Conservation (phyloP, 2,888 invertebrate species). For the Amiota mariae region DNA sequence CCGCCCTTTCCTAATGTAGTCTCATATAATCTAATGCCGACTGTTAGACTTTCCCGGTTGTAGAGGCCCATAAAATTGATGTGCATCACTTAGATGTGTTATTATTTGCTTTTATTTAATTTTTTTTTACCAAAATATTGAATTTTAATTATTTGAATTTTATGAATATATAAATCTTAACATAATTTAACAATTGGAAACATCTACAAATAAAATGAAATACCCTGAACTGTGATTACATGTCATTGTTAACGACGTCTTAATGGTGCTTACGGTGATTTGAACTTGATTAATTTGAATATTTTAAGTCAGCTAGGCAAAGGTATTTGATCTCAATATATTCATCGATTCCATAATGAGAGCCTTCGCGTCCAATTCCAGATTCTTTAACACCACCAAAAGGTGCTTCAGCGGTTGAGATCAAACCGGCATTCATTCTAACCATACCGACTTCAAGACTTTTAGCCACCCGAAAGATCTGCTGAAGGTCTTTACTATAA, state of each 20-base stretch:
- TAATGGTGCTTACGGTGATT: background rate
- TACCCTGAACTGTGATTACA: background rate
- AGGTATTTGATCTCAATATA: constrained; percentile 93
- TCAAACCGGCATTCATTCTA: constrained; percentile 95
- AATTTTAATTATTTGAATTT: too few relatives aligned
- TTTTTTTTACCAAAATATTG: too few relatives aligned
- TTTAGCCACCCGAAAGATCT: constrained; percentile 91
- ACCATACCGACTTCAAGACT: constrained; percentile 94
- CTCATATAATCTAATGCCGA: too few relatives aligned
- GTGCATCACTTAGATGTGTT: too few relatives aligned
- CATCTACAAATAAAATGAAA: too few relatives aligned
- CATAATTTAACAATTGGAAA: too few relatives aligned
- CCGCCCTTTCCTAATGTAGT: too few relatives aligned
- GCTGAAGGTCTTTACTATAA: constrained; percentile 89
- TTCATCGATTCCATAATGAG: constrained; percentile 92
- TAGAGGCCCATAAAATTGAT: too few relatives aligned
- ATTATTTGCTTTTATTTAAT: too few relatives aligned
- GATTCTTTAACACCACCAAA: constrained; percentile 99
- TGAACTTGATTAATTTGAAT: constrained; percentile 47
- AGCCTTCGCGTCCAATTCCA: constrained; percentile 95
- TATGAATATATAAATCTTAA: too few relatives aligned
- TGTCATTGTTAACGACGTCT: background rate
- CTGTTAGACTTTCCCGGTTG: too few relatives aligned
- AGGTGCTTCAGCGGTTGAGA: constrained; percentile 93
- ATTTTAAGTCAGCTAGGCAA: constrained; percentile 82